Percentiles rank a stretch among this genome's conserved stretches.
Conservation (phyloP, 2,888 invertebrate species). For the Acleris emargana region DNA sequence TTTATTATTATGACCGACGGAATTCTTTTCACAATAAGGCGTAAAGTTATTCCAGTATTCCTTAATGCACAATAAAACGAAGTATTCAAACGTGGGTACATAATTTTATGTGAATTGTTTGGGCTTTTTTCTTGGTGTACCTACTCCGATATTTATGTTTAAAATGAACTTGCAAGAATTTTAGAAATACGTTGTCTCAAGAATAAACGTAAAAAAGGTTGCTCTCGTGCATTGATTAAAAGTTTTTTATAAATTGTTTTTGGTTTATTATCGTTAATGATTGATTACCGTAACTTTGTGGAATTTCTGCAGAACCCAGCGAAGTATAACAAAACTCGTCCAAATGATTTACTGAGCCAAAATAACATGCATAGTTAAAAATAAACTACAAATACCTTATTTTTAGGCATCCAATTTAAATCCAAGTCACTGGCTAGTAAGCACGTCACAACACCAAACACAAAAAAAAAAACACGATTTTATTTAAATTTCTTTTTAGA, state of each 20-base stretch:
- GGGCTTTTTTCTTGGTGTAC: too few relatives aligned
- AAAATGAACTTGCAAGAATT: too few relatives aligned
- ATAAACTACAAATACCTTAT: conserved; percentile 1
- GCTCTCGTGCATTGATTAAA: too few relatives aligned
- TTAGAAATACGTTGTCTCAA: too few relatives aligned
- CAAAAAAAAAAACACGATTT: conserved; percentile 4
- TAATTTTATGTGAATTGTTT: neutral
- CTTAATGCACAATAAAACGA: conserved; percentile 25
- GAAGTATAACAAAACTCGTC: too few relatives aligned
- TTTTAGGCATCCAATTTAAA: conserved; percentile 16
- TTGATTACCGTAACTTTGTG: too few relatives aligned
- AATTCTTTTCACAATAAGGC: conserved; percentile 27
- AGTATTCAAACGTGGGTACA: conserved; percentile 2
- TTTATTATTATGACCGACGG: conserved; percentile 32
- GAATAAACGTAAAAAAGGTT: too few relatives aligned
- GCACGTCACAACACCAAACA: conserved; percentile 21
- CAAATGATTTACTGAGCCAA: neutral
- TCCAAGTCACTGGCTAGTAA: conserved; percentile 25
- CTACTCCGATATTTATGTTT: too few relatives aligned
- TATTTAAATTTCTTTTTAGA: neutral
- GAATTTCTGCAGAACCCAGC: too few relatives aligned
- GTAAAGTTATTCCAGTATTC: conserved; percentile 30
- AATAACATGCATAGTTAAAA: neutral
- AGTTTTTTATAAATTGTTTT: too few relatives aligned
- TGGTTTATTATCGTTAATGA: too few relatives aligned